A percentile compares a stretch with the other conserved stretches of the same genome.
Evolutionary conservation across 2,888 invertebrate species (phyloP).

Genomic region (Scaptomyza polygonia): DNA sequence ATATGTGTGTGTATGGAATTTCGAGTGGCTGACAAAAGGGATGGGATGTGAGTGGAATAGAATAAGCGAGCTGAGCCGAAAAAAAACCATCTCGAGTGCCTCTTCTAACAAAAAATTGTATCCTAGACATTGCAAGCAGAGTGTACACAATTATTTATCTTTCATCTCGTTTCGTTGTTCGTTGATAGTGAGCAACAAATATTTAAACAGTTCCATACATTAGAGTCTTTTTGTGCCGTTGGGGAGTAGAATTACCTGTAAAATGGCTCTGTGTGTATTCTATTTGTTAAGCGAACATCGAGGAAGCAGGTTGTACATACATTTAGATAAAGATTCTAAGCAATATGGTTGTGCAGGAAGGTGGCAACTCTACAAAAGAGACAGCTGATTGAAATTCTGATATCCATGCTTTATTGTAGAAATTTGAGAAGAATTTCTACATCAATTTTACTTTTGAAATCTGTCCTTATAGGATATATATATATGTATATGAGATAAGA

Average conservation of each 20-base stretch:
- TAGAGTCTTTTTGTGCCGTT: neutral
- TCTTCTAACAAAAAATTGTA: slow-evolving; percentile 34
- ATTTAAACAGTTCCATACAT: slow-evolving; percentile 16
- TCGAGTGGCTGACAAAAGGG: slow-evolving; percentile 52
- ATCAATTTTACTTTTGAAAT: no score
- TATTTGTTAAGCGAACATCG: slow-evolving; percentile 12
- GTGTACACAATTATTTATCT: slow-evolving; percentile 2
- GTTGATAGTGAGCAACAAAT: slow-evolving; percentile 6
- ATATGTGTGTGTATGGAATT: slow-evolving; percentile 55
- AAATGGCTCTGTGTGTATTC: slow-evolving; percentile 4
- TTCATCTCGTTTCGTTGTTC: neutral
- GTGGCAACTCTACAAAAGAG: neutral
- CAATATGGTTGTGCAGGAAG: neutral
- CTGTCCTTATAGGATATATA: no score
- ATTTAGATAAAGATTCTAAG: neutral
- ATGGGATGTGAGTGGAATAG: slow-evolving; percentile 10
- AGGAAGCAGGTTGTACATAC: neutral
- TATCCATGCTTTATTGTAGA: no score
- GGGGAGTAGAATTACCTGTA: slow-evolving; percentile 18
- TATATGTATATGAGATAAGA: no score
- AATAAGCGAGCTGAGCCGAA: slow-evolving; percentile 16
- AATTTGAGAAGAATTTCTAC: no score
- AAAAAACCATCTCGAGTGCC: slow-evolving; percentile 40
- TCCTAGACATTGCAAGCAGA: slow-evolving; percentile 13
- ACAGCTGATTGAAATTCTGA: neutral